phyloP scores from a whole-genome alignment of 2,888 invertebrate genomes.

The Pterostichus madidus region DNA sequence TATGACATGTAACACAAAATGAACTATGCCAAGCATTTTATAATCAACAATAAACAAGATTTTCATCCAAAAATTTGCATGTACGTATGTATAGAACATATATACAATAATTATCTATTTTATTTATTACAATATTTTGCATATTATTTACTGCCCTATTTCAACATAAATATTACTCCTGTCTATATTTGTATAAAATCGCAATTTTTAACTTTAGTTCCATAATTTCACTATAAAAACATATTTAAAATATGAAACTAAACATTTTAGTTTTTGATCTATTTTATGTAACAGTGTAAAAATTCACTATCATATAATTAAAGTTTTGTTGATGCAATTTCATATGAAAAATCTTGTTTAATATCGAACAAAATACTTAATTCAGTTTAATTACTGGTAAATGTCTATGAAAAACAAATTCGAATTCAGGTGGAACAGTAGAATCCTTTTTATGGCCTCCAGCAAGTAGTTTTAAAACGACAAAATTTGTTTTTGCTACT shows the following conservation, averaged over 20 bases:
- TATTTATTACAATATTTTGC: background rate
- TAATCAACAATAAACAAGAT: slow-evolving; percentile 7
- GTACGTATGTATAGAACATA: background rate
- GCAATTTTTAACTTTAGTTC: background rate
- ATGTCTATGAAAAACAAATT: slow-evolving; percentile 92
- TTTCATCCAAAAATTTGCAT: background rate
- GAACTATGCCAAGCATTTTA: background rate
- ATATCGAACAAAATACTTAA: slow-evolving; percentile 68
- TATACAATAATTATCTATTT: background rate
- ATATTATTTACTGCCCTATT: background rate
- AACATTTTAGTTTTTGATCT: background rate
- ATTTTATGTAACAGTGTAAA: too few relatives aligned
- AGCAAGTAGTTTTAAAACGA: slow-evolving; percentile 94
- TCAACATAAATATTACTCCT: background rate
- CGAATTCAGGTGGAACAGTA: slow-evolving; percentile 91
- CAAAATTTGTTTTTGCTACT: slow-evolving; percentile 96
- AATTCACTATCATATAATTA: background rate
- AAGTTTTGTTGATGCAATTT: background rate
- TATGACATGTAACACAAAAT: background rate
- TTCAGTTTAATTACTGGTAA: slow-evolving; percentile 92
- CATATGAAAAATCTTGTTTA: background rate
- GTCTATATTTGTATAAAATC: background rate
- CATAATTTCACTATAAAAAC: background rate
- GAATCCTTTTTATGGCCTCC: slow-evolving; percentile 95
- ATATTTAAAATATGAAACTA: background rate